Evolutionary conservation across 2,797 vertebrate species (phyloP).

Genomic region (Petrocephalus sullivani): DNA sequence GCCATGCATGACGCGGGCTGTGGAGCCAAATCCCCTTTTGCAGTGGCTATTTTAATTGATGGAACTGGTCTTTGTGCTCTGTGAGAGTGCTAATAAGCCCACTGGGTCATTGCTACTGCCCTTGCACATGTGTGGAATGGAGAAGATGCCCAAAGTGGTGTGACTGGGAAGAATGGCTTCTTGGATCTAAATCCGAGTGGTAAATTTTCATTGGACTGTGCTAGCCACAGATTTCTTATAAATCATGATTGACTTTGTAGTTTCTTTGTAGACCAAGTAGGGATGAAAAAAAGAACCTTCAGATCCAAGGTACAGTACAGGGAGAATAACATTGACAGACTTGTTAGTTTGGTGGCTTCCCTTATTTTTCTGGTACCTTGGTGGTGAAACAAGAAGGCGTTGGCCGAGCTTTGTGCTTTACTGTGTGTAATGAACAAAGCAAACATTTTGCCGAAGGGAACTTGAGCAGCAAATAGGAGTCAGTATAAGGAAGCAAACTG

Average conservation of each 20-base stretch:
- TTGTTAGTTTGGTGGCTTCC: neutral
- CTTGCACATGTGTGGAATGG: neutral
- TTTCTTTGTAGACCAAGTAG: neutral
- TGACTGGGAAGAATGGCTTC: neutral
- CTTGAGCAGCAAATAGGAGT: neutral
- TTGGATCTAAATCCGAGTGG: neutral
- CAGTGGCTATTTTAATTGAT: neutral
- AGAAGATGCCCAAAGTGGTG: neutral
- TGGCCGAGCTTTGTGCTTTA: neutral
- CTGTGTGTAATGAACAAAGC: neutral
- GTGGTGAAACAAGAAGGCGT: neutral
- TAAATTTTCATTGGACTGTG: neutral
- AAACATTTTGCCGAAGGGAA: neutral
- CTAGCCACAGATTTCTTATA: neutral
- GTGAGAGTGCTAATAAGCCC: constrained; percentile 42
- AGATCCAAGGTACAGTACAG: neutral
- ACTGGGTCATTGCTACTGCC: constrained; percentile 68
- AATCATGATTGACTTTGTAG: neutral
- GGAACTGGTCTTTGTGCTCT: neutral
- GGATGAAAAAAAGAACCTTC: neutral
- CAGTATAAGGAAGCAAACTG: neutral
- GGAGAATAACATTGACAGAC: neutral
- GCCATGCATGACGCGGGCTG: neutral
- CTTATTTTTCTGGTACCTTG: neutral
- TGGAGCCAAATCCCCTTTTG: neutral